Base-by-base conservation (phyloP, 2,888 invertebrate species). In the Drosophila anceps region DNA sequence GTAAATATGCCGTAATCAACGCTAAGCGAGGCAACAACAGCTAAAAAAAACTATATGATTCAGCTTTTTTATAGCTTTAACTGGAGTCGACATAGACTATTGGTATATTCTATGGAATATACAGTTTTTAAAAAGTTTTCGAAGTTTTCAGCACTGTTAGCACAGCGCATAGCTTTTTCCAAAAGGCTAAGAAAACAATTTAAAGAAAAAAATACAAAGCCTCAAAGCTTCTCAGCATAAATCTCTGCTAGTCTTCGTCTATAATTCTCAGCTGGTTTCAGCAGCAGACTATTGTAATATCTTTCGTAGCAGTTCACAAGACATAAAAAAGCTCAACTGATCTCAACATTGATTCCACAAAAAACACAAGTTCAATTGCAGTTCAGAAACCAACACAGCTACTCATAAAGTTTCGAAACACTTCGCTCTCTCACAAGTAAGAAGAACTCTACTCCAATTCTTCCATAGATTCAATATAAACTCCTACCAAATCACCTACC, bases 1-100 rank as follows among this genome's bases (percentile, higher is more conserved):
- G 13, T 46, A 46, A 68, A 69, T 24, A 18, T 18, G 27, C 7
- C n/a, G 10, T 31, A 68, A 68, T 53, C 43, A 51, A 37, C 68
- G 68, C n/a, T 13, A 33, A 15, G 18, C 61, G 18, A 10, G 13
- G 5, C 9, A 15, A 20, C 37, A 35, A 31, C 35, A 35, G 18
- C 51, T 37, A 20, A 15, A 15, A 15, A 50, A 29, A 24, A 3
- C 4, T 24, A 20, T 15, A 35, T 12, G 51, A 37, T 18, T 9
- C n/a, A 3, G 53, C 20, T 41, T 4, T 39, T 55, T 41, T 31
- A 43, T 4, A n/a, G 24, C 10, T 15, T 9, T 13, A 10, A 0
- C 29, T 43, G 20, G 13, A 24, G 9, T 9, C 5, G 46, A 8
- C 44, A 29, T n/a, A 0, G 48, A 10, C 8, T 3, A 12, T 50